Conservation (phyloP, 2,113 vertebrate genomes). For the Stictonetta naevosa region DNA sequence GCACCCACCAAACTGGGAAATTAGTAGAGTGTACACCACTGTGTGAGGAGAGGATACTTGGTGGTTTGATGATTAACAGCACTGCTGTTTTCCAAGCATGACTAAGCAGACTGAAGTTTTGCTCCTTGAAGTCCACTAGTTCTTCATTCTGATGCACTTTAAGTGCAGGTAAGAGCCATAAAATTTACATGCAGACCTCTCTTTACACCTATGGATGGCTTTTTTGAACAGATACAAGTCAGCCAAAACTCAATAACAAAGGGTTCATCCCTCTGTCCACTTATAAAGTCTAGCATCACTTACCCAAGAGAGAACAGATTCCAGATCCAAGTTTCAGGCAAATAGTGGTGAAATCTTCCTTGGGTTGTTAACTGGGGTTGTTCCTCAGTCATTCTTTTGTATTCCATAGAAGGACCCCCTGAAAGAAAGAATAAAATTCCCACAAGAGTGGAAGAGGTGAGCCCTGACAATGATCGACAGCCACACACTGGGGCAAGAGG, state of each 20-base stretch:
- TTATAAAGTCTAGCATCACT: background rate
- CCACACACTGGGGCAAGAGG: background rate
- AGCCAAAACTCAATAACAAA: background rate
- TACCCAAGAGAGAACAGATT: constrained; percentile 79
- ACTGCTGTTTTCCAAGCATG: background rate
- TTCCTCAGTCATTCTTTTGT: background rate
- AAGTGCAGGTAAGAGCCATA: background rate
- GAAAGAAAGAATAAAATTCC: background rate
- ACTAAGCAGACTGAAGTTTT: background rate
- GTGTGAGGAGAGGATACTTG: background rate
- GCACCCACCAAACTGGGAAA: background rate
- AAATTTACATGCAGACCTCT: background rate
- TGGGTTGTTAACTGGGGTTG: background rate
- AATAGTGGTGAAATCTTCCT: constrained; percentile 63
- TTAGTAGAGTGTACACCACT: background rate
- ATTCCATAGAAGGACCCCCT: background rate
- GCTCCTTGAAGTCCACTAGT: background rate
- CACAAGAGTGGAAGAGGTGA: background rate
- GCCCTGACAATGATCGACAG: background rate
- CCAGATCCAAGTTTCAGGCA: constrained; percentile 89
- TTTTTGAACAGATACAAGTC: background rate
- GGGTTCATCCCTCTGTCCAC: background rate
- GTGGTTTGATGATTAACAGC: background rate
- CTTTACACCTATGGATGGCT: background rate
- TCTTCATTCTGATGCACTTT: background rate